Conservation (phyloP, 2,888 invertebrate species). For the Elegia similella region DNA sequence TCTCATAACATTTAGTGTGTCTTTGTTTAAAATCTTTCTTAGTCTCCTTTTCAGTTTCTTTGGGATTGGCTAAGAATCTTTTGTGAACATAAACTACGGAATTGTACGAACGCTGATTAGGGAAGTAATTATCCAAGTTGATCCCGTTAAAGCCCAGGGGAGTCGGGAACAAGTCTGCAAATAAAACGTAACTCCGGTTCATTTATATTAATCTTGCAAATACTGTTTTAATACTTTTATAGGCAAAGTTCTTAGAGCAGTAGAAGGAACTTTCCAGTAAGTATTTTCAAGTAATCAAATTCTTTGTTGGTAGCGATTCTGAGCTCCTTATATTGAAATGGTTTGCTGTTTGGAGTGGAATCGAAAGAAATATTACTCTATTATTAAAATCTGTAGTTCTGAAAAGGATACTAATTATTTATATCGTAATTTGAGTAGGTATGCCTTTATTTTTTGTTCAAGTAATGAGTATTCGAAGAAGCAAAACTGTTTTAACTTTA, state of each 20-base stretch:
- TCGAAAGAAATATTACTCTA: background rate
- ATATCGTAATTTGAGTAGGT: no score
- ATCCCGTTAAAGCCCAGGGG: slow-evolving; percentile 46
- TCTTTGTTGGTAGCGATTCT: slow-evolving; percentile 2
- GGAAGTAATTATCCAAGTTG: slow-evolving; percentile 57
- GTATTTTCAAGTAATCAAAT: slow-evolving; percentile 6
- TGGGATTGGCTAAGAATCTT: slow-evolving; percentile 39
- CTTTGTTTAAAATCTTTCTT: slow-evolving; percentile 23
- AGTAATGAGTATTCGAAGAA: no score
- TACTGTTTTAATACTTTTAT: slow-evolving; percentile 17
- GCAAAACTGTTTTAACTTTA: no score
- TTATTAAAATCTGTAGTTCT: background rate
- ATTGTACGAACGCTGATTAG: slow-evolving; percentile 51
- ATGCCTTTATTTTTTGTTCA: no score
- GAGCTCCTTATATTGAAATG: background rate
- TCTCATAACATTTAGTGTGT: slow-evolving; percentile 20
- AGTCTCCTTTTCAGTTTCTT: slow-evolving; percentile 25
- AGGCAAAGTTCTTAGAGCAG: slow-evolving; percentile 8
- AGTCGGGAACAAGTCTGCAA: slow-evolving; percentile 36
- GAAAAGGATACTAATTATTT: background rate
- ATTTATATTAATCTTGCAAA: slow-evolving; percentile 20
- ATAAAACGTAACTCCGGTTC: slow-evolving; percentile 23
- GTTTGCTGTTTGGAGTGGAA: background rate
- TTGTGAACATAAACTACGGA: slow-evolving; percentile 64
- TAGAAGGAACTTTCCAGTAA: slow-evolving; percentile 6